phyloP scores from a whole-genome alignment of 2,797 vertebrate genomes.

The Tauraco hartlaubi region DNA sequence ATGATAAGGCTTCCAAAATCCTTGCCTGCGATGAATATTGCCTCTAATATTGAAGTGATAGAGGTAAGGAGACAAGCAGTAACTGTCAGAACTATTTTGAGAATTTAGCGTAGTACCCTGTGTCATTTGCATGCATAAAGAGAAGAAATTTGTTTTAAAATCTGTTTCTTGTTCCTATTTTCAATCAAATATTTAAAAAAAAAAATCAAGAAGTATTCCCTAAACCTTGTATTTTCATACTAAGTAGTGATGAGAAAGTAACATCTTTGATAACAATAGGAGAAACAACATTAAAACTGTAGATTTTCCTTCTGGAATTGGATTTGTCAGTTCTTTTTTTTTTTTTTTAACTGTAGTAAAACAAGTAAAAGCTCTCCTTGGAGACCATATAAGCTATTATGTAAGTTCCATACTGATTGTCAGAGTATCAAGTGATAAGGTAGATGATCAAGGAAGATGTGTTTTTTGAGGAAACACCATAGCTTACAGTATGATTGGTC shows the following conservation, averaged over 20 bases:
- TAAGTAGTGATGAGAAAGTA: not conserved
- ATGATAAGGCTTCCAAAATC: not conserved
- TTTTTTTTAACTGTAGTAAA: not conserved
- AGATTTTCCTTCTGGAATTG: not conserved
- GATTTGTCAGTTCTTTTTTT: not conserved
- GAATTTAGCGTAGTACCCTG: not conserved
- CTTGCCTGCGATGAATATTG: not conserved
- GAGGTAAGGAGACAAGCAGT: not conserved
- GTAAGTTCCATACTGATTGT: not conserved
- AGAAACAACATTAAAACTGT: not conserved
- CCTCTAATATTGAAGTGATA: not conserved
- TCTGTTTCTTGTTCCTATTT: not conserved
- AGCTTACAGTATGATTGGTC: rapidly evolving
- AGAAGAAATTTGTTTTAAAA: not conserved
- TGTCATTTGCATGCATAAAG: not conserved
- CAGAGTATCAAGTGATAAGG: not conserved
- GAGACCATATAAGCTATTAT: not conserved
- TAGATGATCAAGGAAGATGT: not conserved
- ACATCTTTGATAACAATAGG: not conserved
- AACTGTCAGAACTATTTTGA: not conserved
- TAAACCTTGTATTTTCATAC: not conserved
- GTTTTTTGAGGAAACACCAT: not conserved
- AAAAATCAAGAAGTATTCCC: not conserved
- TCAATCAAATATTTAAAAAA: not conserved
- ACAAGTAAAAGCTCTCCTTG: not conserved